Conservation (phyloP, 2,113 vertebrate species). For the Sphyrna mokarran region DNA sequence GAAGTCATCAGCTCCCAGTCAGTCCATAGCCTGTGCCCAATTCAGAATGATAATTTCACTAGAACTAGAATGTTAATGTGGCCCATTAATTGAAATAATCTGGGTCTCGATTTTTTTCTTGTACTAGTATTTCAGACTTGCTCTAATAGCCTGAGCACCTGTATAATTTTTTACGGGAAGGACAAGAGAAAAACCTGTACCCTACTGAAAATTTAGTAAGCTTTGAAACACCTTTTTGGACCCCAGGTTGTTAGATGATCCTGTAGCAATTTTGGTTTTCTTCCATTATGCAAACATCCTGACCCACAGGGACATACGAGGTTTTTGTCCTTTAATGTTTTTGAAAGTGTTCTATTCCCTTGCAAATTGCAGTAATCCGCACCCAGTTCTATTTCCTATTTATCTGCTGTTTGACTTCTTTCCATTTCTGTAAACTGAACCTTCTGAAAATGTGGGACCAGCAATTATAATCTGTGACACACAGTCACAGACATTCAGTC, state of each 20-base stretch:
- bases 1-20: conserved; percentile 51
- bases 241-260: neutral
- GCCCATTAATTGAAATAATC: neutral
- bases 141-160: neutral
- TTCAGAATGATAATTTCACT: neutral
- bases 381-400: neutral
- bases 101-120: neutral
- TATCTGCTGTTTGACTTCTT: neutral
- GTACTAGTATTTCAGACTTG: neutral
- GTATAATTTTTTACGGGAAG: neutral
- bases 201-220: neutral
- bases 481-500: neutral
- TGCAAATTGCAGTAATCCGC: neutral
- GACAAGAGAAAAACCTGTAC: neutral
- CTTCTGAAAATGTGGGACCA: neutral
- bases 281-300: neutral
- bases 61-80: neutral
- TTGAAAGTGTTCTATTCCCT: neutral
- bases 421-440: neutral
- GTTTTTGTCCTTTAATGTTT: neutral
- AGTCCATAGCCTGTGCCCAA: neutral
- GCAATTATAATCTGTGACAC: neutral
- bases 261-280: neutral
- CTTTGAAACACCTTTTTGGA: neutral
- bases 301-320: neutral